A percentile compares a stretch with the other conserved stretches of the same genome.
Evolutionary conservation across 2,888 invertebrate species (phyloP).

Genomic region (Rosalia funebris): DNA sequence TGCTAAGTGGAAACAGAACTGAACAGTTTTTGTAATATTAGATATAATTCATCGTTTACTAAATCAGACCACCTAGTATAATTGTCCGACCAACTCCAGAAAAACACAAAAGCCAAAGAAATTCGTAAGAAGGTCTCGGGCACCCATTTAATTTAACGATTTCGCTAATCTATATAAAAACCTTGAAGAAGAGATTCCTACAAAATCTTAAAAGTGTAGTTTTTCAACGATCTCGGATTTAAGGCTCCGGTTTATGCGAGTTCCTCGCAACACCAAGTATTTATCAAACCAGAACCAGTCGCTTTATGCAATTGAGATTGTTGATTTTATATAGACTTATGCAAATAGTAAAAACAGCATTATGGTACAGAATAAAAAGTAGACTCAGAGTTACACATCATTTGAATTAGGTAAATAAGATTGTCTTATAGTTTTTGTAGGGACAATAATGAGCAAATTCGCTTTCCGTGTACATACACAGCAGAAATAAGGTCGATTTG

Average conservation of each 20-base stretch:
- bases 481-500: too few species aligned
- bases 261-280: neutral
- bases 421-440: neutral
- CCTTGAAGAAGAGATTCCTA: neutral
- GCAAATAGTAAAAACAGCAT: neutral
- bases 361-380: neutral
- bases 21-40: too few species aligned
- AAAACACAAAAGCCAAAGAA: neutral
- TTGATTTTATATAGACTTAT: neutral
- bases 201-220: neutral
- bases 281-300: neutral
- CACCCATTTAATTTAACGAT: neutral
- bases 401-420: conserved; percentile 1
- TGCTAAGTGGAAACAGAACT: too few species aligned
- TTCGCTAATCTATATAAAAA: neutral
- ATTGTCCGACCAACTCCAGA: neutral
- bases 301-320: neutral
- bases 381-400: neutral
- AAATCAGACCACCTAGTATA: neutral
- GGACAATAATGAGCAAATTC: too few species aligned
- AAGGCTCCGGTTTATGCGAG: neutral
- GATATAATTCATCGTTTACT: too few species aligned
- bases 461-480: too few species aligned
- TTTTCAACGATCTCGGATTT: neutral
- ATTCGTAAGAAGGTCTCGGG: neutral